Evolutionary conservation across 2,888 invertebrate species (phyloP), one percentile per base, ranked within the genome.

Genomic region (Drosophila meridiana): DNA sequence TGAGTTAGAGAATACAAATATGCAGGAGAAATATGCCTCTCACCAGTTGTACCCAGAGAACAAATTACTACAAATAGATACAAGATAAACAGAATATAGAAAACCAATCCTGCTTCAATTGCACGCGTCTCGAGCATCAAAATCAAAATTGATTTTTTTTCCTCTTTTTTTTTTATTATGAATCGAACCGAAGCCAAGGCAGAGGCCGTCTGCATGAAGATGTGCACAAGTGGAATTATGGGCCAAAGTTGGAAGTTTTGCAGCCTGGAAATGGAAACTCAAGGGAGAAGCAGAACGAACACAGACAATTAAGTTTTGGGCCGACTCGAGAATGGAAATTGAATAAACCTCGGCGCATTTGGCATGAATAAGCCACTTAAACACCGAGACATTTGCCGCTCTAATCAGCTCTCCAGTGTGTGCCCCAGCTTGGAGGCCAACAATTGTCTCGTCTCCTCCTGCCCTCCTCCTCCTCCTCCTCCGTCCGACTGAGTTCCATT

Each of bases 401-500:
- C 5, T 14, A 36, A 38, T 55, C 38, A 26, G 53, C 14, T 38
- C 38, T 38, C 8, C 13, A 38, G 38, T 55, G 36, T 55, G 36
- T 14, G 53, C 36, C 8, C 14, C 8, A 36, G 53, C 26, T 53
- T 36, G 53, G 36, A 48, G 43, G 38, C 60, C 38, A 50, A 56
- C 53, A 40, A 43, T 26, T 48, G n/a, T 42, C 56, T 56, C 48
- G 34, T 20, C 52, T 6, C 9, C 13, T 20, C 11, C 26, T 32
- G 20, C 1, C 34, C 52, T 6, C 9, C 13, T 20, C 11, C 26
- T 32, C 34, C 1, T 32, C n/a, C 3, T 30, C n/a, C 8, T 2
- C 20, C n/a, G 48, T 48, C 14, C 3, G 8, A 3, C 9, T 68
- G 78, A 73, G 86, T 81, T 73, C 76, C 83, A 83, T 85, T 85